Base-by-base conservation (phyloP, 92 coral and sea anemone genomes). In the Epizoanthus stellaris region DNA sequence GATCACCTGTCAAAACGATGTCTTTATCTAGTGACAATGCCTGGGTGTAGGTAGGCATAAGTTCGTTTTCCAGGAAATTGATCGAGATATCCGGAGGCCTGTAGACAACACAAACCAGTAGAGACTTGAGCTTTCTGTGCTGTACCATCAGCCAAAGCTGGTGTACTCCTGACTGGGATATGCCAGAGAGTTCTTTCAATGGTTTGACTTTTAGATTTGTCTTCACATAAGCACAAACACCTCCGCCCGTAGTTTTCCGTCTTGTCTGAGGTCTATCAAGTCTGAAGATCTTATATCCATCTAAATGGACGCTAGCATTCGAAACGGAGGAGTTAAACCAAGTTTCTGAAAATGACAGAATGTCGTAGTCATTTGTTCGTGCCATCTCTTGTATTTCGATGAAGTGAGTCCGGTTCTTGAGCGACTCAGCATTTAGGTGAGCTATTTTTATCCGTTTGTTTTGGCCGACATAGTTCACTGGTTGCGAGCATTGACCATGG, bases 1-100 rank as follows among this genome's bases (percentile, higher is more conserved):
- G 12, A 75, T 91, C 89, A 3, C 91, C 91, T 0, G 86, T 67
- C 8, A 87, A 17, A 3, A 87, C 38, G 56, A 90, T 87, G 4
- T 88, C 89, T 52, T 71, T 87, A 34, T 73, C 54, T 7, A 76
- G 83, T 23, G 88, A 73, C 21, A 70, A n/a, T 4, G 87, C 89
- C 17, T 83, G 59, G 25, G 23, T 61, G 67, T 82, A 87, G 1
- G 10, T 73, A 0, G 81, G 91, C 45, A 70, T 53, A 7, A 90
- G 82, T 0, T 87, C 91, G 36, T 30, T 30, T 1, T 86, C 49
- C 21, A 74, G 80, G 19, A 52, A 74, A 40, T n/a, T 43, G 4
- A 74, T 9, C 1, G 54, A 21, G 43, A 43, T 74, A 4, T 74
- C 80, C 19, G 61, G 62, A 3, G 61, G 80, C 30, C 80, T 49